Base-by-base conservation (phyloP, 2,888 invertebrate species). In the Spisula solida region DNA sequence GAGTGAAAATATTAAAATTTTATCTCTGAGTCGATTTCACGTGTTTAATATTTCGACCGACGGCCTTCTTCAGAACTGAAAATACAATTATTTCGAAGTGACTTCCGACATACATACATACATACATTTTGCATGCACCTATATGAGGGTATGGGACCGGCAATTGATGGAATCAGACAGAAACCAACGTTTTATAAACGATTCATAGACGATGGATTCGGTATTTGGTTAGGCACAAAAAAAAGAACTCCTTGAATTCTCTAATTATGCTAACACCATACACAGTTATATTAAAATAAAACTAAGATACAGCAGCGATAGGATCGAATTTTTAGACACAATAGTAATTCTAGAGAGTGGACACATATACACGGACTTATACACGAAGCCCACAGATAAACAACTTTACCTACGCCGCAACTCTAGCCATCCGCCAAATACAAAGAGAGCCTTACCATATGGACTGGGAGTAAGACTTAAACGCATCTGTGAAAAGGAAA, bases 401-500 rank as follows among this genome's bases (percentile, higher is more conserved):
- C 56, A 56, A 56, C 14, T 56, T 2, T 56, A 56, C 56, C 10
- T 56, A n/a, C 56, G 56, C 18, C 16, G 10, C 16, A 56, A 2
- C 5, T 56, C 56, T 4, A 8, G 56, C n/a, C 56, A 56, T 12
- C 56, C n/a, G 2, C 56, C 56, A 20, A 56, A 56, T 20, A 56
- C n/a, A n/a, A 56, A 56, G n/a, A 56, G 10, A 56, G 16, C 56
- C 16, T 25, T 83, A 10, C 47, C 85, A 34, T 85, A 85, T 80
- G 85, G 79, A 1, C 56, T 85, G 10, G 85, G 80, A 8, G n/a
- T 85, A 5, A 31, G 85, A 1, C 18, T 85, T 0, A 18, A 25
- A 8, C 51, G 85, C 20, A 85, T 85, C 25, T 80, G 88, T 25
- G 66, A 34, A 47, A 87, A 83, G 29, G 56, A 82, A 18, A 14